Conservation (phyloP, 1,140 invertebrate genomes). For the Anoplophora glabripennis region DNA sequence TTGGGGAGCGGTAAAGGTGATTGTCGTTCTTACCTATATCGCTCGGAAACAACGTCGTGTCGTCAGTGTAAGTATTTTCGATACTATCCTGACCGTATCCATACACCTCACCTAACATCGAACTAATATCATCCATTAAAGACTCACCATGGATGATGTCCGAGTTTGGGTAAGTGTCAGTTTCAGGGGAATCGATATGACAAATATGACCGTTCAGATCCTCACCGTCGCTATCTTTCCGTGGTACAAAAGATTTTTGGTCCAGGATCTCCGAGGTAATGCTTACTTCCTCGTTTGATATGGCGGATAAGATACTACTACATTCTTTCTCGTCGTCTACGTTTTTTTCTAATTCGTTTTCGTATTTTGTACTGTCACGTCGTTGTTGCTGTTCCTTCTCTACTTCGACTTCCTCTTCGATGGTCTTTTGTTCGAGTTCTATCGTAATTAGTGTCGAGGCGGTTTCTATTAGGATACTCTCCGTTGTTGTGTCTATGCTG, state of each 20-base stretch:
- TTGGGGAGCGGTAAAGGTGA: slow-evolving; percentile 15
- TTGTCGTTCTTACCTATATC: slow-evolving; percentile 48
- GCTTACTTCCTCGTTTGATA: slow-evolving; percentile 67
- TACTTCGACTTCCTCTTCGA: slow-evolving; percentile 28
- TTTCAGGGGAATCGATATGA: slow-evolving; percentile 80
- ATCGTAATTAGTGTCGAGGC: slow-evolving; percentile 36
- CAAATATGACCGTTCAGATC: slow-evolving; percentile 61
- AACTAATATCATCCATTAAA: slow-evolving; percentile 72
- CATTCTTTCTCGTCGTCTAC: slow-evolving; percentile 48
- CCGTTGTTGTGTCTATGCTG: slow-evolving; percentile 23
- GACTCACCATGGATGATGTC: slow-evolving; percentile 70
- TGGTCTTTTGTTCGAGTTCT: slow-evolving; percentile 29
- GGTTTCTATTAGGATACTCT: slow-evolving; percentile 37
- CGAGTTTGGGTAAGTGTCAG: slow-evolving; percentile 65
- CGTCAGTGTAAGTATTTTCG: slow-evolving; percentile 61
- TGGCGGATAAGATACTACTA: slow-evolving; percentile 60
- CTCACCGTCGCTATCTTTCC: slow-evolving; percentile 49
- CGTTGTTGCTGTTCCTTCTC: slow-evolving; percentile 26
- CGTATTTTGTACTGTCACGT: slow-evolving; percentile 15
- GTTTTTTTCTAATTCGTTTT: slow-evolving; percentile 24
- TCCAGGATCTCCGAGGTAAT: slow-evolving; percentile 64
- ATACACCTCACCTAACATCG: slow-evolving; percentile 64
- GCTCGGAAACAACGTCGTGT: slow-evolving; percentile 62
- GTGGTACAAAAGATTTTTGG: slow-evolving; percentile 50
- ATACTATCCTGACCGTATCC: slow-evolving; percentile 61